phyloP scores from a whole-genome alignment of 2,797 vertebrate species.

The Amblyraja radiata region DNA sequence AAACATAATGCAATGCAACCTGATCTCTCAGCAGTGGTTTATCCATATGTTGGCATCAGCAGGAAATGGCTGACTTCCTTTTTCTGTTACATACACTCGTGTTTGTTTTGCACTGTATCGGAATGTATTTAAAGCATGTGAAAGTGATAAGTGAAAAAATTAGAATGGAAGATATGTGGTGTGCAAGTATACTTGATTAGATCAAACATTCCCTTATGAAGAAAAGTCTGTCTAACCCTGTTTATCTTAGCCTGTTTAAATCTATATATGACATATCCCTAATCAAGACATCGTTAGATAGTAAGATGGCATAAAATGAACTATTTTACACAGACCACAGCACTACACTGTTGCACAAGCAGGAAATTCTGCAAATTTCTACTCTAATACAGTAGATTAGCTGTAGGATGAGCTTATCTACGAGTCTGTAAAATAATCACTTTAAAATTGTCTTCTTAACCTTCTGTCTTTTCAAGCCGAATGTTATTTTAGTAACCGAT shows the following conservation, averaged over 20 bases:
- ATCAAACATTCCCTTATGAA: neutral
- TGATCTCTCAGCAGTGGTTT: neutral
- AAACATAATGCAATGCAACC: too few species aligned
- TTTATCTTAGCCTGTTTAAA: neutral
- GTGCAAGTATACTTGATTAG: neutral
- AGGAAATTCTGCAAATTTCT: conserved; percentile 30
- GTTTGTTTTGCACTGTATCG: neutral
- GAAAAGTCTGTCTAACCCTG: neutral
- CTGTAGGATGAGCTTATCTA: neutral
- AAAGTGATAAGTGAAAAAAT: neutral
- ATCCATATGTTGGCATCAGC: neutral
- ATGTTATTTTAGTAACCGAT: neutral
- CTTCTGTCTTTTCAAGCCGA: neutral
- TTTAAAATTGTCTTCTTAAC: neutral
- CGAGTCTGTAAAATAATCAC: neutral
- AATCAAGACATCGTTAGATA: neutral
- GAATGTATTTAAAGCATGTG: neutral
- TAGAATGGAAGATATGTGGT: neutral
- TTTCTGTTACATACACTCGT: neutral
- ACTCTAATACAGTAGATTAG: conserved; percentile 20
- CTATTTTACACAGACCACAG: neutral
- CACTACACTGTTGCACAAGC: neutral
- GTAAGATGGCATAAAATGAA: neutral
- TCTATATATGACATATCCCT: neutral
- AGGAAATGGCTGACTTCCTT: conserved; percentile 6